phyloP scores from a whole-genome alignment of 1,140 invertebrate species.

The Prorops nasuta region DNA sequence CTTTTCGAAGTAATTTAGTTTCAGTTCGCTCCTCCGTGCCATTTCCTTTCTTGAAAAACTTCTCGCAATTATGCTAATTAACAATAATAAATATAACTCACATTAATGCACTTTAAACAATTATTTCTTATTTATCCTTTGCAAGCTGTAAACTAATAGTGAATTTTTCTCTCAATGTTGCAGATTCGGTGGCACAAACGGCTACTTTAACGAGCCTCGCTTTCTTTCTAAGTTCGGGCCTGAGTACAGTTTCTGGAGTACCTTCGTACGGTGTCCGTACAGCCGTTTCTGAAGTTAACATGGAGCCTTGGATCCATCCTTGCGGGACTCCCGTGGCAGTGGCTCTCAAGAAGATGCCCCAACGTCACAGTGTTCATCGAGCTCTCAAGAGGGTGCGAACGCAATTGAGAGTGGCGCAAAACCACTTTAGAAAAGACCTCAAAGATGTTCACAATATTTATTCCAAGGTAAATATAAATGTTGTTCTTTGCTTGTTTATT shows the following conservation, averaged over 20 bases:
- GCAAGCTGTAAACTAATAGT: too few relatives aligned
- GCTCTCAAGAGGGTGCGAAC: constrained; percentile 47
- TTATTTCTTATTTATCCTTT: too few relatives aligned
- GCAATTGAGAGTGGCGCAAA: constrained; percentile 46
- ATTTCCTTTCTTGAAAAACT: too few relatives aligned
- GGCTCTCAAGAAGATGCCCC: constrained; percentile 30
- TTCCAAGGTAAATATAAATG: constrained; percentile 36
- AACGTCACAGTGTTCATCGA: constrained; percentile 43
- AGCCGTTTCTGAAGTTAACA: constrained; percentile 4
- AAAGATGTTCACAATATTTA: constrained; percentile 45
- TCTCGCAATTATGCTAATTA: too few relatives aligned
- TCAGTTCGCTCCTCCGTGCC: too few relatives aligned
- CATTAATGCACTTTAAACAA: too few relatives aligned
- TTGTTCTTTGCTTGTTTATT: not conserved
- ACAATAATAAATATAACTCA: too few relatives aligned
- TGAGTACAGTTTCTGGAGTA: constrained; percentile 26
- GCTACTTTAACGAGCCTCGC: constrained; percentile 46
- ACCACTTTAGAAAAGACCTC: constrained; percentile 41
- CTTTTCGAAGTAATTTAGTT: not conserved
- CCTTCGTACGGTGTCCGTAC: constrained; percentile 23
- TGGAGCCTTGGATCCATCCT: constrained; percentile 49
- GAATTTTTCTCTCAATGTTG: too few relatives aligned
- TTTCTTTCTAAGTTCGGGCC: constrained; percentile 41
- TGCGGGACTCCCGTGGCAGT: constrained; percentile 41
- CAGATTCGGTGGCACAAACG: constrained; percentile 51